phyloP scores from a whole-genome alignment of 2,113 vertebrate genomes.

The Sphyrna mokarran region DNA sequence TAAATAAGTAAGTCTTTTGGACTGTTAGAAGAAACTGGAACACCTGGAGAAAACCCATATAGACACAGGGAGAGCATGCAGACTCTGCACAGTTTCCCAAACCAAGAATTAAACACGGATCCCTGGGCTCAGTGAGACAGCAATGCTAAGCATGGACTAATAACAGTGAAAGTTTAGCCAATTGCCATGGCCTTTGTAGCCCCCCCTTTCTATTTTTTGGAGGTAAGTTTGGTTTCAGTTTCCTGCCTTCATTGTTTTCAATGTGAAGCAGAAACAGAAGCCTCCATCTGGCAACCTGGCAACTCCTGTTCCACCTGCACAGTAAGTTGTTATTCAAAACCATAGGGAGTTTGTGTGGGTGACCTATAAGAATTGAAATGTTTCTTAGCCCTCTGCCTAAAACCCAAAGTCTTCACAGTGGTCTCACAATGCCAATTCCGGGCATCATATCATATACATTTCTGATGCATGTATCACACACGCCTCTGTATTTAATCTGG shows the following conservation, averaged over 20 bases:
- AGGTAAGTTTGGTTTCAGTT: not conserved
- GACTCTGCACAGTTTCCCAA: no score
- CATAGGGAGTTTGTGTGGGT: not conserved
- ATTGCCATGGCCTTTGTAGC: not conserved
- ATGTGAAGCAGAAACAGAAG: not conserved
- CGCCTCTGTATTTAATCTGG: not conserved
- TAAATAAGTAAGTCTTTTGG: no score
- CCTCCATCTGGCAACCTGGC: not conserved
- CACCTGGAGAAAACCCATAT: no score
- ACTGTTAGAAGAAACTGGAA: no score
- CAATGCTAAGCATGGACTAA: not conserved
- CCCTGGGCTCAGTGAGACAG: no score
- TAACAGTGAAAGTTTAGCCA: not conserved
- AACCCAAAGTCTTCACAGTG: not conserved
- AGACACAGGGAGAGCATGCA: no score
- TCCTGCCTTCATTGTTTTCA: no score
- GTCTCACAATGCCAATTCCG: not conserved
- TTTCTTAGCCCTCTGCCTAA: not conserved
- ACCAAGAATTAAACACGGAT: no score
- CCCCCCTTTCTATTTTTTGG: not conserved
- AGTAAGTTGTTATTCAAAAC: not conserved
- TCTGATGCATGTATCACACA: not conserved
- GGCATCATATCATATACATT: not conserved
- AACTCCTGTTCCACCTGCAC: not conserved
- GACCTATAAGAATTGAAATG: not conserved